phyloP scores from a whole-genome alignment of 2,888 invertebrate species.

The Lordiphosa andalusiaca region DNA sequence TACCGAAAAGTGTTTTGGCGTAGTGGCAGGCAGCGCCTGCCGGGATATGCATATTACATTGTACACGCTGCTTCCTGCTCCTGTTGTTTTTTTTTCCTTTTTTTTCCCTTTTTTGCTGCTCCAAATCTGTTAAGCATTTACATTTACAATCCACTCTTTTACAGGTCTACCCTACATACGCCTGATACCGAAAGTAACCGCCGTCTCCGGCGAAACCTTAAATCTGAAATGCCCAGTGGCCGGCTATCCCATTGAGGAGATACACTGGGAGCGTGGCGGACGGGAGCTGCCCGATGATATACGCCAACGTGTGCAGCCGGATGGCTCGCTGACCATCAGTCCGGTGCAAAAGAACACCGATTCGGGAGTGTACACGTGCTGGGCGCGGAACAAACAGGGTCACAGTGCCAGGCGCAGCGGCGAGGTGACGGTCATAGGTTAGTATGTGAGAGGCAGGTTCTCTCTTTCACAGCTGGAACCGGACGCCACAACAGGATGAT shows the following conservation, averaged over 20 bases:
- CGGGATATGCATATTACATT: constrained; percentile 70
- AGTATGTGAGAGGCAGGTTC: constrained; percentile 75
- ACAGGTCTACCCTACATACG: constrained; percentile 89
- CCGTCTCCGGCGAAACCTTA: constrained; percentile 88
- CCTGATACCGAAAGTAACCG: constrained; percentile 89
- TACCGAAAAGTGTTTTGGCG: constrained; percentile 57
- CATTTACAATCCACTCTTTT: constrained; percentile 38
- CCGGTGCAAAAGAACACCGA: constrained; percentile 88
- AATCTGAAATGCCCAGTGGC: constrained; percentile 90
- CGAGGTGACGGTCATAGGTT: constrained; percentile 89
- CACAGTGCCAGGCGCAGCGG: constrained; percentile 87
- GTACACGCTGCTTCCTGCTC: constrained; percentile 41
- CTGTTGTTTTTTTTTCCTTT: constrained; percentile 38
- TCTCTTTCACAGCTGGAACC: constrained; percentile 48
- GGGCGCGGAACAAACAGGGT: constrained; percentile 89
- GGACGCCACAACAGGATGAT: constrained; percentile 23
- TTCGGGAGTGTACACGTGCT: constrained; percentile 90
- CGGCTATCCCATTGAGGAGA: constrained; percentile 90
- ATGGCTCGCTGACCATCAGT: constrained; percentile 88
- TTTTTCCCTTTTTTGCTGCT: constrained; percentile 50
- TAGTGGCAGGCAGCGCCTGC: constrained; percentile 21
- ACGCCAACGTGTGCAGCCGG: constrained; percentile 87
- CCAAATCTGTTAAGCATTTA: constrained; percentile 61
- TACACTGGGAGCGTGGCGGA: constrained; percentile 89
- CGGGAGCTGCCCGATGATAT: constrained; percentile 89